Evolutionary conservation across 2,888 invertebrate species (phyloP), one percentile per base, ranked within the genome.

Genomic region (Apotomis turbidana): DNA sequence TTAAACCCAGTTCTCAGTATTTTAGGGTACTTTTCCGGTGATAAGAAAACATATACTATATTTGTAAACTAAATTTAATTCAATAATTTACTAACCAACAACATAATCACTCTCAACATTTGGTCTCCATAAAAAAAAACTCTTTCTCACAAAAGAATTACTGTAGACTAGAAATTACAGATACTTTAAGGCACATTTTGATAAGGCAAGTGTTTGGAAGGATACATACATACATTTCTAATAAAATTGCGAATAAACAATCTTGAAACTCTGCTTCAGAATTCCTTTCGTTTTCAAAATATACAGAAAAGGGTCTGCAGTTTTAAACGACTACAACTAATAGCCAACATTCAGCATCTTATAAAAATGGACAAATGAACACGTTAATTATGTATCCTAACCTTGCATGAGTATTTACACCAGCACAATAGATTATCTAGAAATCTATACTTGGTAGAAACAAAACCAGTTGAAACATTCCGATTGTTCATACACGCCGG

Each of bases 61-160:
- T 74, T 72, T 74, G 13, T 13, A 71, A 75, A 75, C 62, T 77
- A 76, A 78, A 62, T 62, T 76, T 79, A 78, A 78, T 81, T 78
- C 79, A 79, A 81, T 83, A 85, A 83, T 79, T 84, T 81, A 85
- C 77, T 41, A 41, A 79, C 74, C 76, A 79, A 74, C 77, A 78
- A 58, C 4, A 49, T 54, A 62, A 71, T 67, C 60, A 61, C 71
- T 49, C 68, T 57, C 67, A 62, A 27, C 62, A 68, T 68, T 68
- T 68, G 61, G 66, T 67, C 15, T 55, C 41, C 10, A n/a, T 38
- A n/a, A 27, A 41, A 38, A 62, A 66, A 41, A 6, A 49, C 54
- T 60, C 52, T 49, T 66, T 66, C 1, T 44, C n/a, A 46, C 36
- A 46, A 70, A 60, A 59, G 13, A 51, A 51, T 52, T 36, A 36